These are phyloP conservation scores for Drosophila aff. DNA, from an alignment of 1,140 invertebrate species.

Conservation along the genomic window DNA sequence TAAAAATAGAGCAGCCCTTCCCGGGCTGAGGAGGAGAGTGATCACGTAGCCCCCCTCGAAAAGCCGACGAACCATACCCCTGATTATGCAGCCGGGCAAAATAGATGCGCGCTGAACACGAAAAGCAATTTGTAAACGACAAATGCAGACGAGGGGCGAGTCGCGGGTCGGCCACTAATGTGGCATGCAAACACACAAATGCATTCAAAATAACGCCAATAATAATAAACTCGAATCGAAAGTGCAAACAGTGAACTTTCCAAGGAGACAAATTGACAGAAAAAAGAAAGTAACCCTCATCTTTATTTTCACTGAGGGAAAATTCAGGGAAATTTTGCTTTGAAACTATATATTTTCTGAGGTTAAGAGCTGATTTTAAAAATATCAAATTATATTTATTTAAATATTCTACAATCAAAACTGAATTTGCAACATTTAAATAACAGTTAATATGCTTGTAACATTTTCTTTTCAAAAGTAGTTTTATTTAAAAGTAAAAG, in stretches of 20 bases:
- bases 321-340: neutral
- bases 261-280: constrained; percentile 10
- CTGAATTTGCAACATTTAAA: too few relatives aligned
- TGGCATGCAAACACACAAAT: constrained; percentile 68
- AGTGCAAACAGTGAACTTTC: constrained; percentile 66
- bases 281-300: constrained; percentile 3
- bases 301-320: constrained; percentile 13
- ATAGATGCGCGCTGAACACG: constrained; percentile 76
- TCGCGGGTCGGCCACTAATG: constrained; percentile 69
- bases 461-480: too few relatives aligned
- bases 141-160: constrained; percentile 51
- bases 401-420: neutral
- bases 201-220: constrained; percentile 69
- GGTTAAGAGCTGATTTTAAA: too few relatives aligned
- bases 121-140: constrained; percentile 83
- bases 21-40: neutral
- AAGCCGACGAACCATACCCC: constrained; percentile 31
- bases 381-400: neutral
- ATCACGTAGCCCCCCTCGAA: constrained; percentile 47
- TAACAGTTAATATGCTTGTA: neutral
- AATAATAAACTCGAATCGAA: constrained; percentile 66
- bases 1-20: constrained; percentile 60
- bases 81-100: constrained; percentile 77
- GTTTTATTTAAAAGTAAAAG: neutral
- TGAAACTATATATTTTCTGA: neutral